phyloP scores from a whole-genome alignment of 2,888 invertebrate species.

The Mechanitis mazaeus region DNA sequence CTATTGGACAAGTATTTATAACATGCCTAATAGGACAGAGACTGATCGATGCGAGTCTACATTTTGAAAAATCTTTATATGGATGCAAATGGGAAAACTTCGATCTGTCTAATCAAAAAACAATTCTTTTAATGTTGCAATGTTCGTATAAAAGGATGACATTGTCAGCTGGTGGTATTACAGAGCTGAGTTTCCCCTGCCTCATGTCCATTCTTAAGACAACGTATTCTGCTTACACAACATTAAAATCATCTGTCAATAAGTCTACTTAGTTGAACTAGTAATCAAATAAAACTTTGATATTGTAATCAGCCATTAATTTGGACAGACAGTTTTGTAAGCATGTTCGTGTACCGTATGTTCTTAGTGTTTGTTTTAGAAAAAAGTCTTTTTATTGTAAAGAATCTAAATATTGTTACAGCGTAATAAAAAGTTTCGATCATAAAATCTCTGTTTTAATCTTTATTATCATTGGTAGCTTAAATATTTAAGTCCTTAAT shows the following conservation, averaged over 20 bases:
- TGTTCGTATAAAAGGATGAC: conserved; percentile 47
- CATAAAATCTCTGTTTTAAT: no score
- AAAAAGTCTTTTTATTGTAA: no score
- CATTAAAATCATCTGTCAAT: conserved; percentile 41
- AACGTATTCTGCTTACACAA: conserved; percentile 52
- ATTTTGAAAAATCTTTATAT: conserved; percentile 48
- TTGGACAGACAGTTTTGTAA: neutral
- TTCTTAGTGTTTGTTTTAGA: no score
- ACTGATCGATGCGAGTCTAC: conserved; percentile 45
- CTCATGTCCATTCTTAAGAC: conserved; percentile 46
- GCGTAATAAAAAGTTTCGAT: no score
- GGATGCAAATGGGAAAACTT: conserved; percentile 56
- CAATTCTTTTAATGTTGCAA: conserved; percentile 45
- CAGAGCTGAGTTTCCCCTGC: conserved; percentile 41
- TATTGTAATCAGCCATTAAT: neutral
- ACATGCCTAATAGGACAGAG: conserved; percentile 53
- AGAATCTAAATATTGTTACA: no score
- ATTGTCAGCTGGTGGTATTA: conserved; percentile 52
- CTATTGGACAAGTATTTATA: conserved; percentile 45
- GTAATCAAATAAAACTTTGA: conserved; percentile 5
- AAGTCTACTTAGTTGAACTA: conserved; percentile 5
- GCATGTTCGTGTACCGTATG: no score
- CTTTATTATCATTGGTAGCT: no score
- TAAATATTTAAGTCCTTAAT: no score
- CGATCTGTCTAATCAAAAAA: conserved; percentile 44